Conservation (phyloP, 2,888 invertebrate genomes). For the Polymixis flavicincta region DNA sequence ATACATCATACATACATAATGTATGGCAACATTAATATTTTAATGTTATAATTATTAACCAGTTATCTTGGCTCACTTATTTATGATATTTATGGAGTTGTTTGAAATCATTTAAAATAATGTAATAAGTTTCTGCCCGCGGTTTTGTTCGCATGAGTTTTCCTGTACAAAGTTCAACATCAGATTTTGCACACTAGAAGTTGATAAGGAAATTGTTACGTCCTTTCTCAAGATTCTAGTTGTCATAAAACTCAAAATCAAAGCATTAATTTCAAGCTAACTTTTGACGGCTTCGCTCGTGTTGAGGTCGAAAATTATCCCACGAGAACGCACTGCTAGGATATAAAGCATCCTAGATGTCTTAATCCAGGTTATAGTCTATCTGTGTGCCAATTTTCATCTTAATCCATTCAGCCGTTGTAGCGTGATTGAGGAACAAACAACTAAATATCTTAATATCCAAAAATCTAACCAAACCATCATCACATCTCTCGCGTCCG, state of each 20-base stretch:
- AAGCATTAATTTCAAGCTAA: background rate
- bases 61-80: constrained; percentile 49
- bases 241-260: background rate
- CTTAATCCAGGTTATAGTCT: too few species aligned
- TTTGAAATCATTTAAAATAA: constrained; percentile 35
- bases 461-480: too few species aligned
- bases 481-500: too few species aligned
- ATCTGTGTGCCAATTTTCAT: too few species aligned
- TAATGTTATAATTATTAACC: constrained; percentile 66
- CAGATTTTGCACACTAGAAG: too few species aligned
- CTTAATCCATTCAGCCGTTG: too few species aligned
- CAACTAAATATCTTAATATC: too few species aligned
- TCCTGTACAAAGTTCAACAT: background rate
- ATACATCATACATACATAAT: constrained; percentile 63
- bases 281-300: too few species aligned
- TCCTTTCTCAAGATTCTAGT: background rate
- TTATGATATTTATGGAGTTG: constrained; percentile 50
- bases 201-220: background rate
- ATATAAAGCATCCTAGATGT: too few species aligned
- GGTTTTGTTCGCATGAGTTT: background rate
- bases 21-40: constrained; percentile 66
- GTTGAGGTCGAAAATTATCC: too few species aligned
- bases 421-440: too few species aligned
- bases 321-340: too few species aligned
- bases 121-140: background rate